Conservation (phyloP, 2,888 invertebrate genomes). For the Coelogynopora nodosa region DNA sequence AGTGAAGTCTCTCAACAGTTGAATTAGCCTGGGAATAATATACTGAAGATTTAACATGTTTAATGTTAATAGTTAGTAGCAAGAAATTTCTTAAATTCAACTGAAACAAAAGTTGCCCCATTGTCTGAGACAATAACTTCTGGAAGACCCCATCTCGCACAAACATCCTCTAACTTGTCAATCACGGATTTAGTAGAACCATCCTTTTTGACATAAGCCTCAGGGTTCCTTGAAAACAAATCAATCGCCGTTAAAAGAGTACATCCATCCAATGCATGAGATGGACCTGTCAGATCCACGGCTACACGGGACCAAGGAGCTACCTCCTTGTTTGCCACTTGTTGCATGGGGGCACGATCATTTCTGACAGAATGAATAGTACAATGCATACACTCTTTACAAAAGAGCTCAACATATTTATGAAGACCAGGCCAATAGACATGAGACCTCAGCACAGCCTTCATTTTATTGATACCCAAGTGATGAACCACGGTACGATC, state of each 20-base stretch:
- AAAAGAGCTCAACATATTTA: constrained; percentile 3
- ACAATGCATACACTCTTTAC: not conserved
- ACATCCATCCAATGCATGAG: not conserved
- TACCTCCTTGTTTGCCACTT: not conserved
- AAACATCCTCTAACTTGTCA: constrained; percentile 18
- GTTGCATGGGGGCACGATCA: constrained; percentile 5
- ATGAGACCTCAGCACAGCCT: not conserved
- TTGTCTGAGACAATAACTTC: not conserved
- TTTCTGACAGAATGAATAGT: not conserved
- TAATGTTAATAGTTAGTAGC: not conserved
- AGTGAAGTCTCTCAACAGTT: constrained; percentile 14
- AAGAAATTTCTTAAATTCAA: constrained; percentile 2
- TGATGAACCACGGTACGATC: constrained; percentile 22
- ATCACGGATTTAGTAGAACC: not conserved
- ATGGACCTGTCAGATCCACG: not conserved
- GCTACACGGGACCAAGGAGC: not conserved
- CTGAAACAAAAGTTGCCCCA: constrained; percentile 7
- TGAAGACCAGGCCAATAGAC: not conserved
- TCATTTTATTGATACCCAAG: constrained; percentile 7
- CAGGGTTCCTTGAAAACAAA: not conserved
- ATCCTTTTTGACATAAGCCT: not conserved
- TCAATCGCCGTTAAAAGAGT: constrained; percentile 1
- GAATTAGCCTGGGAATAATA: constrained; percentile 10
- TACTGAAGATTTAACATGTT: constrained; percentile 17
- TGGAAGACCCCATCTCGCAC: constrained; percentile 8